Conservation (phyloP, 2,113 vertebrate genomes). For the Phalacrocorax aristotelis region DNA sequence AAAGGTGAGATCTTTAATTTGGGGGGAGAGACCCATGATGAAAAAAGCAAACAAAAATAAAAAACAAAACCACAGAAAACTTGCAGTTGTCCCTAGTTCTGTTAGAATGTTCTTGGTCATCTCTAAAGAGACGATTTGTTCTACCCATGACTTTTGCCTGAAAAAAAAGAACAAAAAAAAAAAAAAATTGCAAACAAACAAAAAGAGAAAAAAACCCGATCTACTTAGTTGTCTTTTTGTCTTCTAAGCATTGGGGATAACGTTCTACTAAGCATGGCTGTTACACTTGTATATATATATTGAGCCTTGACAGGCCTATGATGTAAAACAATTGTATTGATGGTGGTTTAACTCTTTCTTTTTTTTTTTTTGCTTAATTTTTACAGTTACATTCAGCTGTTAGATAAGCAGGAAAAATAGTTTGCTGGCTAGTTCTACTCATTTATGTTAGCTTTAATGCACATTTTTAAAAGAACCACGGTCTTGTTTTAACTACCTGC, state of each 20-base stretch:
- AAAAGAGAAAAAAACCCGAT: constrained; percentile 51
- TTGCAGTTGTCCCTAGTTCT: constrained; percentile 68
- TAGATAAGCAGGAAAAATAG: constrained; percentile 89
- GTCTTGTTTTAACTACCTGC: constrained; percentile 96
- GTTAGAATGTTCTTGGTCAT: constrained; percentile 75
- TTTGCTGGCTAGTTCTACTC: constrained; percentile 90
- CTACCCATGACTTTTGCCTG: constrained; percentile 89
- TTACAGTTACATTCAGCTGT: constrained; percentile 92
- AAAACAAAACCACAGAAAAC: neutral
- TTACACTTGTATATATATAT: constrained; percentile 96
- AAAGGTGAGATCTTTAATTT: constrained; percentile 59
- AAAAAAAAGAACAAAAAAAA: constrained; percentile 49
- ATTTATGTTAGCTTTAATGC: constrained; percentile 92
- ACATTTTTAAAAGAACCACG: constrained; percentile 83
- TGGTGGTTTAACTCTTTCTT: constrained; percentile 84
- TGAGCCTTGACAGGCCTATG: constrained; percentile 90
- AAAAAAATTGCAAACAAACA: constrained; percentile 67
- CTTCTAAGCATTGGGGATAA: constrained; percentile 93
- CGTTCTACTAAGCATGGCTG: constrained; percentile 94
- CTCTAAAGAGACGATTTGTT: constrained; percentile 89
- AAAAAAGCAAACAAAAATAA: neutral
- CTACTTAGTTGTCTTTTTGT: constrained; percentile 93
- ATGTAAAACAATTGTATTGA: constrained; percentile 97
- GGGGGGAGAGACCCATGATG: constrained; percentile 39
- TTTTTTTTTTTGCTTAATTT: constrained; percentile 76